Percentiles rank a stretch among this genome's conserved stretches.
Conservation (phyloP, 92 coral and sea anemone species). For the Blastomussa wellsi region DNA sequence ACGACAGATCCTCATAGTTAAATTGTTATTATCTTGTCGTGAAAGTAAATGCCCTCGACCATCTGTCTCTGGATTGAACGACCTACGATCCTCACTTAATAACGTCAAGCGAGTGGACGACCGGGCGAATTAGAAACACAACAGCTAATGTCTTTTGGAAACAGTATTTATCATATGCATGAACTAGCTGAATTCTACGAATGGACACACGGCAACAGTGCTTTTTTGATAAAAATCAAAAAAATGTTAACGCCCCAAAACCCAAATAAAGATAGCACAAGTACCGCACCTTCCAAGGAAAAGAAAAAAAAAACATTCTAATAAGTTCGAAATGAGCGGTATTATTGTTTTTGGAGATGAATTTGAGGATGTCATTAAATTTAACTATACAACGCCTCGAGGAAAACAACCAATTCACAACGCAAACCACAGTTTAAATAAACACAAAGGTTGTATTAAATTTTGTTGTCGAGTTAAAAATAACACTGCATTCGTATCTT, state of each 20-base stretch:
- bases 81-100: constrained; percentile 25
- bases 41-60: constrained; percentile 35
- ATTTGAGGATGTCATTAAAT: constrained; percentile 3
- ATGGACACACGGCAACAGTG: background rate
- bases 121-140: constrained; percentile 39
- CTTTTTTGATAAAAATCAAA: constrained; percentile 19
- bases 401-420: background rate
- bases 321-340: constrained; percentile 6
- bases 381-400: background rate
- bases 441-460: background rate
- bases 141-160: constrained; percentile 35
- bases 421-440: background rate
- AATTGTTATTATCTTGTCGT: constrained; percentile 30
- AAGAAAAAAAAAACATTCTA: background rate
- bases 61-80: constrained; percentile 33
- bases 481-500: background rate
- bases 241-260: background rate
- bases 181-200: background rate
- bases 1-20: constrained; percentile 24
- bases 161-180: constrained; percentile 17
- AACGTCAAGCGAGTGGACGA: constrained; percentile 16
- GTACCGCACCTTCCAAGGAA: background rate
- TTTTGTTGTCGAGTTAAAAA: background rate
- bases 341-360: background rate
- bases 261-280: background rate